Percentiles rank a stretch among this genome's conserved stretches.
phyloP scores from a whole-genome alignment of 2,888 invertebrate genomes.

The Spialia ferax region DNA sequence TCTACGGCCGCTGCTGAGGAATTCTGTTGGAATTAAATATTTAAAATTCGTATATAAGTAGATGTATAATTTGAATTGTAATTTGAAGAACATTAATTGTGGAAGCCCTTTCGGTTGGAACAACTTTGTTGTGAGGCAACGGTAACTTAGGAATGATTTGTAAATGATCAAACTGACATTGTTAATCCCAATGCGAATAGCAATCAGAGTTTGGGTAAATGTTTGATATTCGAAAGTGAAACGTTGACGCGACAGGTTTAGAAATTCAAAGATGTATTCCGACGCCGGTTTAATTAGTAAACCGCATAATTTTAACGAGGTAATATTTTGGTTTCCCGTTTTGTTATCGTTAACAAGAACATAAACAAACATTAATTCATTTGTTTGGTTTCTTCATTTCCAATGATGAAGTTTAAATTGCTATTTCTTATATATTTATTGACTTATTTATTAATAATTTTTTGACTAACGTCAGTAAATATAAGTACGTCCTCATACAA shows the following conservation, averaged over 20 bases:
- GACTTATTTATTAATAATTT: no score
- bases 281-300: conserved; percentile 16
- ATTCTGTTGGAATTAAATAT: conserved; percentile 26
- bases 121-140: conserved; percentile 8
- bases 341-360: conserved; percentile 38
- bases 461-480: no score
- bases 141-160: conserved; percentile 9
- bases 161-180: neutral
- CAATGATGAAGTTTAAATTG: neutral
- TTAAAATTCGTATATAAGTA: conserved; percentile 28
- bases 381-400: conserved; percentile 1
- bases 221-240: conserved; percentile 1
- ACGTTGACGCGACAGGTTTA: conserved; percentile 8
- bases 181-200: conserved; percentile 7
- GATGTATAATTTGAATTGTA: conserved; percentile 13
- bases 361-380: conserved; percentile 5
- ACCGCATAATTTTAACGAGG: conserved; percentile 27
- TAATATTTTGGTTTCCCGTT: conserved; percentile 25
- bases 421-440: neutral
- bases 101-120: neutral
- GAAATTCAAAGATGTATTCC: conserved; percentile 20
- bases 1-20: conserved; percentile 48
- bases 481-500: no score
- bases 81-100: conserved; percentile 15
- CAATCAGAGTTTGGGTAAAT: conserved; percentile 10